Conservation (phyloP, 1,140 invertebrate species). For the Lanistes nyassanus region DNA sequence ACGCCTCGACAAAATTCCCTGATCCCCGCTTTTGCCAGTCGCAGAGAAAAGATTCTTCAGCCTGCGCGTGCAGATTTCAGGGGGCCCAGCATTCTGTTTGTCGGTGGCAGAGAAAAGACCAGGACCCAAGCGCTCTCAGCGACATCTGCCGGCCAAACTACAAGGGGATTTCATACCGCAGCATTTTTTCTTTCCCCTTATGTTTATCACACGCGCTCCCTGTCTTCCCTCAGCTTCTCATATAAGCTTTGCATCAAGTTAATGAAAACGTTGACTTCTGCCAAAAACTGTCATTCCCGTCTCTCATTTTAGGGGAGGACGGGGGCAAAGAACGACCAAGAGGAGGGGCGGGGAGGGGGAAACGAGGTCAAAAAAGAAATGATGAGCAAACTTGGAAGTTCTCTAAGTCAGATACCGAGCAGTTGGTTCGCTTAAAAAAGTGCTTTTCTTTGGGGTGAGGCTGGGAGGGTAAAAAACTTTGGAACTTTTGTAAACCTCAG, state of each 20-base stretch:
- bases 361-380: neutral
- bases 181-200: neutral
- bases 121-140: neutral
- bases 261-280: conserved; percentile 24
- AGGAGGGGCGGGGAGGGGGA: neutral
- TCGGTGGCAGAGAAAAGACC: conserved; percentile 2
- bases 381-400: neutral
- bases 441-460: neutral
- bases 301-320: neutral
- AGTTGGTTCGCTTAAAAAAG: neutral
- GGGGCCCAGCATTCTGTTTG: neutral
- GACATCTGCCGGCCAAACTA: conserved; percentile 5
- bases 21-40: conserved; percentile 12
- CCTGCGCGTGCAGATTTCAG: conserved; percentile 8
- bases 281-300: neutral
- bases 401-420: neutral
- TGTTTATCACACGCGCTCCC: neutral
- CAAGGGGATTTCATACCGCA: conserved; percentile 14
- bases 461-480: neutral
- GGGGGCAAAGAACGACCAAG: neutral
- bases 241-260: conserved; percentile 25
- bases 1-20: conserved; percentile 18
- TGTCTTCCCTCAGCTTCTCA: neutral
- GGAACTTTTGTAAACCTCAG: neutral
- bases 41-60: neutral